Evolutionary conservation across 1,140 invertebrate genomes (phyloP).

Genomic region (Stenopsyche tienmushanensis): DNA sequence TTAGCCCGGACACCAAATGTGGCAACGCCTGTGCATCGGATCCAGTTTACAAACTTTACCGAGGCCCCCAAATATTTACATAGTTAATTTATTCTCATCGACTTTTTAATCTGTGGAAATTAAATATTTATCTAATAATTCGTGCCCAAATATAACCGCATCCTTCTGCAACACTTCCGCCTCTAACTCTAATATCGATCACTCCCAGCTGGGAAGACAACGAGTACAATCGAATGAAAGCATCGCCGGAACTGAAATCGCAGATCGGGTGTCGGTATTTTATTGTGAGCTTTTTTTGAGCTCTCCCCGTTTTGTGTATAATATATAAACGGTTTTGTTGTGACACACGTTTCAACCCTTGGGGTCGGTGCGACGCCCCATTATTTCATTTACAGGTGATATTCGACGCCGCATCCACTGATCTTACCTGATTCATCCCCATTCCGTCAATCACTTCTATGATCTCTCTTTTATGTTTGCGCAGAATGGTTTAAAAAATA

Average conservation of each 20-base stretch:
- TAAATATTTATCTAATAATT: background rate
- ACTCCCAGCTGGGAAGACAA: no score
- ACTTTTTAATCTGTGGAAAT: background rate
- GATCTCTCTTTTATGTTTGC: background rate
- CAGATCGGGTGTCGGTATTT: no score
- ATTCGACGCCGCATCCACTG: conserved; percentile 9
- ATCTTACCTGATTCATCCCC: conserved; percentile 22
- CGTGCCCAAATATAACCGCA: background rate
- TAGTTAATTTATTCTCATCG: background rate
- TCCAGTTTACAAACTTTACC: background rate
- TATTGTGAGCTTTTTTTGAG: no score
- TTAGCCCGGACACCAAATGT: conserved; percentile 15
- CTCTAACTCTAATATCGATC: no score
- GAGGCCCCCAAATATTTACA: background rate
- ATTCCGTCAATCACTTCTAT: conserved; percentile 21
- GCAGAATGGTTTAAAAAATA: background rate
- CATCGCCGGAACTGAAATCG: background rate
- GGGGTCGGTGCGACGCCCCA: conserved; percentile 1
- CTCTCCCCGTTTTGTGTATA: no score
- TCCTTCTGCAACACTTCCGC: no score
- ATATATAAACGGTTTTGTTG: conserved; percentile 27
- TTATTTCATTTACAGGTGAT: conserved; percentile 11
- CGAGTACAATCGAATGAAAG: no score
- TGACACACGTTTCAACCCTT: conserved; percentile 22
- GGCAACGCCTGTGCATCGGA: background rate